Base-by-base conservation (phyloP, 2,888 invertebrate species). In the Leptogaster cylindrica region DNA sequence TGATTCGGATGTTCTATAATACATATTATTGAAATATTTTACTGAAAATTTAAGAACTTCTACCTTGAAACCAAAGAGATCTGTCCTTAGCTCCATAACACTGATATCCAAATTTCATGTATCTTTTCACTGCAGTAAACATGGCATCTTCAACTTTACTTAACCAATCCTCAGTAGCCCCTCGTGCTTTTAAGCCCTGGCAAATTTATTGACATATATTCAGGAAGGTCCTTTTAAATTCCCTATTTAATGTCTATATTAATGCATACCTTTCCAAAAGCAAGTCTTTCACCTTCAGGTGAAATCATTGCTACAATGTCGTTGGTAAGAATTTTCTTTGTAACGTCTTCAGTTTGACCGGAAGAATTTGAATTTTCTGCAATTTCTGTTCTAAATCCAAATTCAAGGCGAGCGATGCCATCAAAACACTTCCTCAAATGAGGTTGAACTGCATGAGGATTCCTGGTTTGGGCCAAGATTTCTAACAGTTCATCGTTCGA, bases 81-180 rank as follows among this genome's bases (percentile, higher is more conserved):
- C 93, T 84, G 1, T 86, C 82, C 36, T 85, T 85, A 3, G 79
- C 75, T 72, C 84, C 79, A 77, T 87, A 91, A 76, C 93, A 92
- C 50, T 80, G 83, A 23, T 93, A 85, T 0, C 92, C 88, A 10
- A 78, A 78, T 76, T 92, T 91, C 89, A 93, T 91, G 68, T 87
- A 85, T 69, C 87, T 86, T 72, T 89, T 88, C 4, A 94, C 84
- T 0, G 92, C 89, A 0, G 86, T 81, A 73, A 94, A 92, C 95
- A 95, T 95, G 0, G 90, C 89, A 63, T 93, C 91, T 77, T 95
- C 95, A 1, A 95, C 95, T 81, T 93, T 94, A 2, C 91, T 88
- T 6, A 95, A 81, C 95, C 95, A 95, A 75, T 94, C 92, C 80
- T 95, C 95, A 0, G 95, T 94, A 74, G 94, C 93, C 0, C 95